Conservation (phyloP, 2,888 invertebrate genomes). For the Bombyx huttoni region DNA sequence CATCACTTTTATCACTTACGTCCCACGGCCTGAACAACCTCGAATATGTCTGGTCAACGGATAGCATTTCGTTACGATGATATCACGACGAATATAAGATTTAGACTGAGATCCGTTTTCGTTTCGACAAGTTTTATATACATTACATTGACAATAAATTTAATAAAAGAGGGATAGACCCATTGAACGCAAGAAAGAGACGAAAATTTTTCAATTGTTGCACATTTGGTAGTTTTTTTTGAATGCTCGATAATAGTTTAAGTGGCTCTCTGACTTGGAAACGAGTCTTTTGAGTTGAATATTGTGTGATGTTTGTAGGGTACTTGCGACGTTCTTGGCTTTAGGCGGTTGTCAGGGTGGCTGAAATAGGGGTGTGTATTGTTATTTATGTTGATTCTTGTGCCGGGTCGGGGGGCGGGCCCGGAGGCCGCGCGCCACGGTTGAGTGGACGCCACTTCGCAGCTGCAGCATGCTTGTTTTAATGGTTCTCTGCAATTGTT, state of each 20-base stretch:
- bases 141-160: slow-evolving; percentile 68
- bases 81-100: slow-evolving; percentile 39
- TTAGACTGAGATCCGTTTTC: slow-evolving; percentile 58
- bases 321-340: slow-evolving; percentile 17
- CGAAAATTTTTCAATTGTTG: slow-evolving; percentile 71
- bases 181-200: slow-evolving; percentile 66
- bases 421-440: slow-evolving; percentile 52
- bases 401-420: slow-evolving; percentile 58
- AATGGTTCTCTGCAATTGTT: slow-evolving; percentile 55
- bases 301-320: slow-evolving; percentile 13
- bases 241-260: slow-evolving; percentile 6
- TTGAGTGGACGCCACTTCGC: slow-evolving; percentile 49
- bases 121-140: slow-evolving; percentile 68
- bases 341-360: slow-evolving; percentile 38
- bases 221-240: slow-evolving; percentile 44
- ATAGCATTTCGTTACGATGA: slow-evolving; percentile 41
- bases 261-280: slow-evolving; percentile 16
- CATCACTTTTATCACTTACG: slow-evolving; percentile 41
- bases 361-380: slow-evolving; percentile 70
- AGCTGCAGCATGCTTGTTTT: slow-evolving; percentile 65
- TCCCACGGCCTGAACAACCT: slow-evolving; percentile 77
- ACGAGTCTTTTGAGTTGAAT: slow-evolving; percentile 9
- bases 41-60: slow-evolving; percentile 51
- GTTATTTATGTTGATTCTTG: slow-evolving; percentile 72
- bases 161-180: slow-evolving; percentile 65